These are phyloP conservation scores for Escarpia spicata DNA, from an alignment of 2,888 invertebrate species.

Conservation along the genomic window DNA sequence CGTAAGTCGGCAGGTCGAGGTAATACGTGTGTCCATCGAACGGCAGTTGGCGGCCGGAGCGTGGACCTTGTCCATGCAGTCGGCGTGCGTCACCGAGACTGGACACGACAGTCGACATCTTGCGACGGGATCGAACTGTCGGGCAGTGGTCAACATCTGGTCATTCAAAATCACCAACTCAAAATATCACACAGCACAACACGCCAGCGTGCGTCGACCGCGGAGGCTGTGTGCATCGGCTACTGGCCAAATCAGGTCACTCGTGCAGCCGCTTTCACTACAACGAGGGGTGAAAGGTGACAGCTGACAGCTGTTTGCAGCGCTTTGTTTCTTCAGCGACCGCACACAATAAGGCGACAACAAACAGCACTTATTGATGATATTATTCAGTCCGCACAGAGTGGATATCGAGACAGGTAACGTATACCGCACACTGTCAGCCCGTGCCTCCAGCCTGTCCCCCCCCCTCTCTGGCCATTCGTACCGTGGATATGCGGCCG, in stretches of 20 bases:
- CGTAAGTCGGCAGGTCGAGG: background rate
- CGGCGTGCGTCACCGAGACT: background rate
- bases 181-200: background rate
- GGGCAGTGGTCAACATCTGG: background rate
- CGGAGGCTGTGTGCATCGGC: background rate
- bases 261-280: background rate
- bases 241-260: background rate
- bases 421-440: background rate
- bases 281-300: background rate
- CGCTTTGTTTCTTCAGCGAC: background rate
- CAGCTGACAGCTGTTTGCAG: background rate
- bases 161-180: slow-evolving; percentile 4
- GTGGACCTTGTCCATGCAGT: background rate
- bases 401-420: background rate
- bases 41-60: background rate
- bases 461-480: background rate
- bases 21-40: background rate
- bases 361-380: background rate
- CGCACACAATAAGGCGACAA: background rate
- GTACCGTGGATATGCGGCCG: background rate
- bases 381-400: background rate
- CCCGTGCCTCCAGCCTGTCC: background rate
- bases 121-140: background rate
- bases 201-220: background rate
- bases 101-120: background rate